These are phyloP conservation scores for Dicerorhinus sumatrensis DNA, from an alignment of 2,113 vertebrate species.

Conservation along the genomic window DNA sequence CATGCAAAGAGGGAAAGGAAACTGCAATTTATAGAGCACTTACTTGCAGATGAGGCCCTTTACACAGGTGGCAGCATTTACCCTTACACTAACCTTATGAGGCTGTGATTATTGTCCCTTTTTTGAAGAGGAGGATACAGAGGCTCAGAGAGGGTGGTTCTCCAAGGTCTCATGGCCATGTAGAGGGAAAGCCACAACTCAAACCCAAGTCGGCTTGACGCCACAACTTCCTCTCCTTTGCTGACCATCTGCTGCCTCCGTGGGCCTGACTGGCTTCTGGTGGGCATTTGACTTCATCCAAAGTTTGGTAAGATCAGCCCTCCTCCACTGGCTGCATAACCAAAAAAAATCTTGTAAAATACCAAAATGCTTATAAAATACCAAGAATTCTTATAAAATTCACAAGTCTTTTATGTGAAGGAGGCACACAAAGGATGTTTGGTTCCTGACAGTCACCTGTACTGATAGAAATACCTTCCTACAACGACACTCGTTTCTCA, in stretches of 20 bases:
- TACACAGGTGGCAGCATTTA: neutral
- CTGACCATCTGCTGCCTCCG: neutral
- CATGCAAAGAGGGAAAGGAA: neutral
- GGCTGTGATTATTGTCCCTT: too few relatives aligned
- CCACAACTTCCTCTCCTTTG: neutral
- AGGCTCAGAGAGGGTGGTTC: neutral
- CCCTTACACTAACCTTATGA: neutral
- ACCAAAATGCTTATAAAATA: neutral
- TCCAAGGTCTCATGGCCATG: neutral
- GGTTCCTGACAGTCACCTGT: neutral
- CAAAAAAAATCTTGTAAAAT: neutral
- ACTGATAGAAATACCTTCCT: neutral
- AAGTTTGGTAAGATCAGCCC: neutral
- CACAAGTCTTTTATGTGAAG: neutral
- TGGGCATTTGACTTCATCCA: neutral
- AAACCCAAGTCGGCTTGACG: neutral
- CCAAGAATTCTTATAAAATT: neutral
- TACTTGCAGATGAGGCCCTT: neutral
- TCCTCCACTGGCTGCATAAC: neutral
- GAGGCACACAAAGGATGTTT: neutral
- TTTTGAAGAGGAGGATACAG: neutral
- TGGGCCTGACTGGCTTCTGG: neutral
- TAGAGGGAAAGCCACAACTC: neutral
- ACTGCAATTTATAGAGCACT: neutral
- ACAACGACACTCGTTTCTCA: neutral